Percentiles rank a stretch among this genome's conserved stretches.
Evolutionary conservation across 2,113 vertebrate genomes (phyloP).

Genomic region (Oceanites oceanicus): DNA sequence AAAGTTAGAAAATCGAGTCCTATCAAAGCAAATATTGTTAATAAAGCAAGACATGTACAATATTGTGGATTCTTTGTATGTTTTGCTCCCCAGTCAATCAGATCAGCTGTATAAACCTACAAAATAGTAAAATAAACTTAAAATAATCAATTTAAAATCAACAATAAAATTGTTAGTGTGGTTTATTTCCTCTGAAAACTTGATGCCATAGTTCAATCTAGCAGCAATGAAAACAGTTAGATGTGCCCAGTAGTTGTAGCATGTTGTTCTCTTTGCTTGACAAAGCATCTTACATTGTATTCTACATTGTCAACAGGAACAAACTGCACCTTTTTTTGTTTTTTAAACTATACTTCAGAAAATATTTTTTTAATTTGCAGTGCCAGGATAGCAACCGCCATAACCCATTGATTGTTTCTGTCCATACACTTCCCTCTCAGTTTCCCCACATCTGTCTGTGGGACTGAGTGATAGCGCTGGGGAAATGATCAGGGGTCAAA

Average conservation of each 20-base stretch:
- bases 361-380: background rate
- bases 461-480: background rate
- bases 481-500: background rate
- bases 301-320: background rate
- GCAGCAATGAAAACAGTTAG: background rate
- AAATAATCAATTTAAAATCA: background rate
- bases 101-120: background rate
- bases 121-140: conserved; percentile 9
- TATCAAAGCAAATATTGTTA: background rate
- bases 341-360: background rate
- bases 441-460: background rate
- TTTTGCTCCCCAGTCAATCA: background rate
- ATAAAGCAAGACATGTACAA: background rate
- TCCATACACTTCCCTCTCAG: background rate
- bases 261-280: background rate
- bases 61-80: background rate
- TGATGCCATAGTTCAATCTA: background rate
- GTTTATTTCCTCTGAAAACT: background rate
- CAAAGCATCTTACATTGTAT: background rate
- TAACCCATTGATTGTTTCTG: background rate
- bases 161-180: background rate
- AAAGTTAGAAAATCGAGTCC: background rate
- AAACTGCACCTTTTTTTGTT: background rate
- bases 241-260: background rate
- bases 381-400: background rate